phyloP scores from a whole-genome alignment of 37 sponge, comb jelly and placozoan species.

The Eunapius fragilis region DNA sequence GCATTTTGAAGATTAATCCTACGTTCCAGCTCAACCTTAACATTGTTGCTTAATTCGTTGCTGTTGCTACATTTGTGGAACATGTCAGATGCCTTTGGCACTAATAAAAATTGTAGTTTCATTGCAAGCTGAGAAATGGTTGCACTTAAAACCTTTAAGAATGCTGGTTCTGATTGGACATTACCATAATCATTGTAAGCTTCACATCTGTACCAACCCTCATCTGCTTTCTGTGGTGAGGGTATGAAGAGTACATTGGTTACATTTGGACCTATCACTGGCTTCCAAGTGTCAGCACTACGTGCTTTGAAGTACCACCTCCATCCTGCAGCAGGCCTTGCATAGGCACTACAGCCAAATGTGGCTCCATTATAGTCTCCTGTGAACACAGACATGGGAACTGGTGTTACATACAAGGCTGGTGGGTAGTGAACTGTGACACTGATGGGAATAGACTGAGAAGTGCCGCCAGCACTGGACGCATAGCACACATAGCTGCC shows the following conservation, averaged over 20 bases:
- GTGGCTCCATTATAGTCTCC: constrained; percentile 36
- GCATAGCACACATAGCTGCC: constrained; percentile 37
- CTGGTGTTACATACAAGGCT: not conserved
- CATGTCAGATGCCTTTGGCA: not conserved
- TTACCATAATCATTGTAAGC: constrained; percentile 14
- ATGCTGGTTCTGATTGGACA: constrained; percentile 15
- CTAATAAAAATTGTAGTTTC: not conserved
- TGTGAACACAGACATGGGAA: not conserved
- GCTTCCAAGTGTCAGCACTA: not conserved
- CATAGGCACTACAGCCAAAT: constrained; percentile 37
- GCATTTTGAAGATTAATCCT: not conserved
- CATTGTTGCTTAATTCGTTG: not conserved
- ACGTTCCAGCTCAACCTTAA: not conserved
- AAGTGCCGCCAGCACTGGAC: constrained; percentile 17
- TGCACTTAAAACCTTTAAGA: constrained; percentile 21
- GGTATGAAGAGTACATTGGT: constrained; percentile 26
- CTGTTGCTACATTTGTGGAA: not conserved
- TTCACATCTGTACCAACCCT: constrained; percentile 49
- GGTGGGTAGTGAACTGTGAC: constrained; percentile 31
- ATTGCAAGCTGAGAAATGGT: constrained; percentile 6
- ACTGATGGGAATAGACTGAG: not conserved
- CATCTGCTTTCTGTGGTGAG: constrained; percentile 8
- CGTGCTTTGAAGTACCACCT: constrained; percentile 26
- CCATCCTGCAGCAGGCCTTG: constrained; percentile 23
- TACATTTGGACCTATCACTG: constrained; percentile 1